Conservation (phyloP, 2,113 vertebrate genomes). For the Petromus typicus region DNA sequence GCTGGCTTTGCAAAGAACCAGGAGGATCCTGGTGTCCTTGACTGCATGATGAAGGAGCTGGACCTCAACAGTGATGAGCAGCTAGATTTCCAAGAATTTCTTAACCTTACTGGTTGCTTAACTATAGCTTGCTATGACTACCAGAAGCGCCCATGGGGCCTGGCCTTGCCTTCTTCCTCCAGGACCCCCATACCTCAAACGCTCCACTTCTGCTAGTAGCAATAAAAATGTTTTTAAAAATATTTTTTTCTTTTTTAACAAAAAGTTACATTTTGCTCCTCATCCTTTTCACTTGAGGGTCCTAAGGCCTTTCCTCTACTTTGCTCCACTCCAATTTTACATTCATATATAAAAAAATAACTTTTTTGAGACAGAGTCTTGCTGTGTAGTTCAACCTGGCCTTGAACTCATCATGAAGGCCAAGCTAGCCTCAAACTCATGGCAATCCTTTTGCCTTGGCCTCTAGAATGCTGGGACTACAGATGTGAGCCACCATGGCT, state of each 20-base stretch:
- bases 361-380: neutral
- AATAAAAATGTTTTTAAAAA: too few species aligned
- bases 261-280: neutral
- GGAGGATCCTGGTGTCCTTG: constrained; percentile 85
- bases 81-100: constrained; percentile 88
- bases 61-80: constrained; percentile 84
- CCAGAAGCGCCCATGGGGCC: constrained; percentile 45
- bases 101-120: constrained; percentile 88
- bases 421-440: too few species aligned
- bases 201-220: too few species aligned
- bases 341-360: neutral
- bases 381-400: neutral
- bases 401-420: too few species aligned
- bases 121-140: constrained; percentile 83
- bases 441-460: neutral
- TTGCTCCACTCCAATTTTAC: neutral
- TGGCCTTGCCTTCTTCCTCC: neutral
- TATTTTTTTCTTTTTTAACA: neutral
- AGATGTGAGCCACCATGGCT: neutral
- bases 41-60: constrained; percentile 88
- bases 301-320: neutral
- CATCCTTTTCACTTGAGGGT: neutral
- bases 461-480: neutral
- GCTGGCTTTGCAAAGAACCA: constrained; percentile 87
- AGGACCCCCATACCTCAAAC: too few species aligned